A percentile compares a stretch with the other conserved stretches of the same genome.
Evolutionary conservation across 2,113 vertebrate genomes (phyloP).

Genomic region (Anolis carolinensis): DNA sequence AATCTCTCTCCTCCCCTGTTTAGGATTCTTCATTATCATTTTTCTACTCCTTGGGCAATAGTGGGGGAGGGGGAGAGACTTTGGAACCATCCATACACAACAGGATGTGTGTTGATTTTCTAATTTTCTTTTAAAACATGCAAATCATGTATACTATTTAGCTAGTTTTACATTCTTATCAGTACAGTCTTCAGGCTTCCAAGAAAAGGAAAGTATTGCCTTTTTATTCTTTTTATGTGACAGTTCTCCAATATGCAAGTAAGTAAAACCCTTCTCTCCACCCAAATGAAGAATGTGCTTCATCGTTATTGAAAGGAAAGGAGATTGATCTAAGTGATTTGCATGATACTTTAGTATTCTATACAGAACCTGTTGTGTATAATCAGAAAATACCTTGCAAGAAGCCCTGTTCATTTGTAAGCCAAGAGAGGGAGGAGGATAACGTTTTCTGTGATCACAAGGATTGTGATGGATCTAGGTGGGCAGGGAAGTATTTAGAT

Average conservation of each 20-base stretch:
- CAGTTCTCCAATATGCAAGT: constrained; percentile 52
- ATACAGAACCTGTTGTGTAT: constrained; percentile 43
- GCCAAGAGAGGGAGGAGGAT: constrained; percentile 36
- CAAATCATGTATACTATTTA: constrained; percentile 68
- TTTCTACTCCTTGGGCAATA: constrained; percentile 19
- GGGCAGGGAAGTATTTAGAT: constrained; percentile 44
- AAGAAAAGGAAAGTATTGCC: constrained; percentile 50
- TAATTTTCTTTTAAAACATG: constrained; percentile 49
- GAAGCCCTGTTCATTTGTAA: constrained; percentile 49
- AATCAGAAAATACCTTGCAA: constrained; percentile 53
- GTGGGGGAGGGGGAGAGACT: constrained; percentile 16
- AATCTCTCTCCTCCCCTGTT: background rate
- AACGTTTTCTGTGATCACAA: constrained; percentile 62
- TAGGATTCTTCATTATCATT: background rate
- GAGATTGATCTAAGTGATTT: constrained; percentile 49
- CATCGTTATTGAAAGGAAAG: constrained; percentile 41
- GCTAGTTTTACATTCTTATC: constrained; percentile 39
- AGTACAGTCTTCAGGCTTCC: constrained; percentile 39
- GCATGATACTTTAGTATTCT: constrained; percentile 63
- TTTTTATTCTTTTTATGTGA: constrained; percentile 38
- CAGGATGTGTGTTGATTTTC: constrained; percentile 52
- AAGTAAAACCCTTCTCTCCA: constrained; percentile 53
- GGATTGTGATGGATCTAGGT: constrained; percentile 45
- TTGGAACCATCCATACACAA: constrained; percentile 48
- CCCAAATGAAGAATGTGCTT: constrained; percentile 45